Percentiles rank a stretch among this genome's conserved stretches.
Conservation (phyloP, 2,888 invertebrate species). For the Imbricaverruca yamaguchii region DNA sequence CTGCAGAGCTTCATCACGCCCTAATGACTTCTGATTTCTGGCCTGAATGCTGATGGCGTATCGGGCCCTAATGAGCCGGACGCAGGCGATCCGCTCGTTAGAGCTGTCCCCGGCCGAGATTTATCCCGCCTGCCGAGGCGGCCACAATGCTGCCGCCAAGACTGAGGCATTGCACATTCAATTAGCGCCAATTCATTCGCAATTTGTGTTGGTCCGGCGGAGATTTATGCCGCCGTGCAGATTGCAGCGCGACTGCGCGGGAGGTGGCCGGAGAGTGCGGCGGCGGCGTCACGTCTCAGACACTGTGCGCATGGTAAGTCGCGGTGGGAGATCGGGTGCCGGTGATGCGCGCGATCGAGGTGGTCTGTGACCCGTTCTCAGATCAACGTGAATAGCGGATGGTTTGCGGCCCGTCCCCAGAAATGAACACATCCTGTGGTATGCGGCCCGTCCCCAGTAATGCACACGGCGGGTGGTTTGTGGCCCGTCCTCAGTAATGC, state of each 20-base stretch:
- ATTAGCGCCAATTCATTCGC: conserved; percentile 19
- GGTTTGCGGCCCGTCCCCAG: no score
- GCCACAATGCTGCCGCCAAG: not conserved
- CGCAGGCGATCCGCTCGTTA: conserved; percentile 12
- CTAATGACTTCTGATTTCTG: not conserved
- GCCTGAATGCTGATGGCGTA: not conserved
- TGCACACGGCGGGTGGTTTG: no score
- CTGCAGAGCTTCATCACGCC: not conserved
- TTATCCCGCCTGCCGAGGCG: not conserved
- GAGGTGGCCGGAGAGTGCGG: no score
- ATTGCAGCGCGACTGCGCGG: not conserved
- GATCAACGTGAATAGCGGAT: no score
- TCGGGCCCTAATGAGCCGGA: not conserved
- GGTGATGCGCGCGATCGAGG: no score
- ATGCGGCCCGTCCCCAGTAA: no score
- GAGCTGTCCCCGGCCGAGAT: not conserved
- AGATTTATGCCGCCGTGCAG: conserved; percentile 9
- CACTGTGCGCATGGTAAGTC: no score
- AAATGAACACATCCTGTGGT: no score
- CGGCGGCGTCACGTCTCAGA: no score
- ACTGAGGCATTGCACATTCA: conserved; percentile 17
- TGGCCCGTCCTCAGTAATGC: no score
- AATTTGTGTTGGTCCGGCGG: conserved; percentile 11
- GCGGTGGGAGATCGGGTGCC: no score
- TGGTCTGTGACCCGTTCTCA: no score